These are phyloP conservation scores for Fundulus diaphanus DNA, from an alignment of 2,797 vertebrate genomes.

Conservation along the genomic window DNA sequence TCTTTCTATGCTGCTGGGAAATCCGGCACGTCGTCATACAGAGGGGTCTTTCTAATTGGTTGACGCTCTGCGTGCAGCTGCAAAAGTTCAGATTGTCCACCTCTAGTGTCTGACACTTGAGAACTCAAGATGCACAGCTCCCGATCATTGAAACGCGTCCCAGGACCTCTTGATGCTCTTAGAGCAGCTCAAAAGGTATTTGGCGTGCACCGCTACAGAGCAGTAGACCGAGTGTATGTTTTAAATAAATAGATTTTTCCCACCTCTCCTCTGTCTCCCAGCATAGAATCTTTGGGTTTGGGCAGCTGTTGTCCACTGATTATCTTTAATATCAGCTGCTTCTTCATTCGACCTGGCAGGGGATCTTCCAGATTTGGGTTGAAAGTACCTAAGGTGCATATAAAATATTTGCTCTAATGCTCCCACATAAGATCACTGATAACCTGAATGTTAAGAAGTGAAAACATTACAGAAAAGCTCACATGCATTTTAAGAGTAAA, in stretches of 20 bases:
- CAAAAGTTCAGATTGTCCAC: too few relatives aligned
- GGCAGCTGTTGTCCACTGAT: constrained; percentile 99
- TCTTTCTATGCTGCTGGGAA: too few relatives aligned
- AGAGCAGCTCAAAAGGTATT: too few relatives aligned
- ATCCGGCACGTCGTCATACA: too few relatives aligned
- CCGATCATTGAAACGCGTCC: too few relatives aligned
- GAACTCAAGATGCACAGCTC: too few relatives aligned
- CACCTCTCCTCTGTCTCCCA: constrained; percentile 97
- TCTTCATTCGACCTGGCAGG: constrained; percentile 89
- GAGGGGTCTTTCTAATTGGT: too few relatives aligned
- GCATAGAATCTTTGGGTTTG: constrained; percentile 96
- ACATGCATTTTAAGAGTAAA: neutral
- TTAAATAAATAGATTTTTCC: neutral
- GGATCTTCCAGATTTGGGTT: constrained; percentile 92
- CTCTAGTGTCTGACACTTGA: too few relatives aligned
- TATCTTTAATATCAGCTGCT: constrained; percentile 92
- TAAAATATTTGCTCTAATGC: neutral
- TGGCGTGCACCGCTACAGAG: too few relatives aligned
- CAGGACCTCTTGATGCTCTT: too few relatives aligned
- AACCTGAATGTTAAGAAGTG: neutral
- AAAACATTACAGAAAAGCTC: neutral
- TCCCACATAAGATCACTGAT: neutral
- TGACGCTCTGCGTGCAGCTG: too few relatives aligned
- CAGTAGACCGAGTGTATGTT: neutral
- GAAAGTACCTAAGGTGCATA: constrained; percentile 83